phyloP scores from a whole-genome alignment of 2,113 vertebrate species.

The Microtus ochrogaster region DNA sequence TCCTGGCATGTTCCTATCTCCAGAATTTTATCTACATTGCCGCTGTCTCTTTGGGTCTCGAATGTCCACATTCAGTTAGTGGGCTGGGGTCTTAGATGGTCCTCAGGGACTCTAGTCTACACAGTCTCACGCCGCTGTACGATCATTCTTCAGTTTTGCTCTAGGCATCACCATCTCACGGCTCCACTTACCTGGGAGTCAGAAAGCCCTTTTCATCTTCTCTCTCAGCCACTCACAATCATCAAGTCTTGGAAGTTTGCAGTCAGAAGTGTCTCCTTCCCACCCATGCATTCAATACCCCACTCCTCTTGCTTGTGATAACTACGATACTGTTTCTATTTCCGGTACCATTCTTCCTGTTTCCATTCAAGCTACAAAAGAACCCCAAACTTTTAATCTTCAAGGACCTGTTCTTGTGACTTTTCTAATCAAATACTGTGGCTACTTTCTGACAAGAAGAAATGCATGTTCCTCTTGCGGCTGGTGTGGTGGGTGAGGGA shows the following conservation, averaged over 20 bases:
- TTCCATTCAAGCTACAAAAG: background rate
- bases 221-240: background rate
- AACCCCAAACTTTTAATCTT: background rate
- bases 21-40: background rate
- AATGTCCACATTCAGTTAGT: background rate
- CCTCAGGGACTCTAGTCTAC: background rate
- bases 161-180: background rate
- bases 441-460: background rate
- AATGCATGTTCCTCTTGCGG: background rate
- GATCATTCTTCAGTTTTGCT: background rate
- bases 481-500: background rate
- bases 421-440: background rate
- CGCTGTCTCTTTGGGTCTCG: background rate
- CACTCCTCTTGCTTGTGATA: background rate
- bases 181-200: background rate
- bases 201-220: background rate
- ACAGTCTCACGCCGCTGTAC: background rate
- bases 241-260: background rate
- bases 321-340: background rate
- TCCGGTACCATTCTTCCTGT: background rate
- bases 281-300: background rate
- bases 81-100: background rate
- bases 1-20: background rate
- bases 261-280: background rate
- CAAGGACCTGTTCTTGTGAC: background rate